A percentile compares a stretch with the other conserved stretches of the same genome.
Evolutionary conservation across 2,113 vertebrate genomes (phyloP).

Genomic region (Pachyramphus minor): DNA sequence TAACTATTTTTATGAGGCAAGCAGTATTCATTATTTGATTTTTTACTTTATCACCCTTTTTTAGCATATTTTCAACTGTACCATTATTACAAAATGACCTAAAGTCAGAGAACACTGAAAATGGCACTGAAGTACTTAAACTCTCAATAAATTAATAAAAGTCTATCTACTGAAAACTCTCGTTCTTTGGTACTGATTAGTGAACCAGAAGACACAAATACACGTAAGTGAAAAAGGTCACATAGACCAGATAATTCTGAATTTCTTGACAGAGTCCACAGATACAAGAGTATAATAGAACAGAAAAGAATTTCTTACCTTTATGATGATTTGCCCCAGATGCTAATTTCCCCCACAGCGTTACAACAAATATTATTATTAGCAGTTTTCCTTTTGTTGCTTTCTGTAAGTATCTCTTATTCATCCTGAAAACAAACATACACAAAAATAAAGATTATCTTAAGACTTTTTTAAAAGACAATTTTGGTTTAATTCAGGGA

Average conservation of each 20-base stretch:
- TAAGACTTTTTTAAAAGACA: background rate
- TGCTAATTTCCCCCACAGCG: slow-evolving; percentile 84
- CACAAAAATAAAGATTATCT: background rate
- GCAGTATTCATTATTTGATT: background rate
- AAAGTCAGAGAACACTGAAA: background rate
- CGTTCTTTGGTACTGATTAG: background rate
- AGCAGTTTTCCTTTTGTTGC: slow-evolving; percentile 89
- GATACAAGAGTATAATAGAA: background rate
- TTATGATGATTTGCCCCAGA: slow-evolving; percentile 84
- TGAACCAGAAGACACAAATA: background rate
- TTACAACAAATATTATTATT: slow-evolving; percentile 88
- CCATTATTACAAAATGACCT: background rate
- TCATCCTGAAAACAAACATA: slow-evolving; percentile 85
- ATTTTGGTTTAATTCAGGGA: background rate
- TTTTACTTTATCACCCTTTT: background rate
- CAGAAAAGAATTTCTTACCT: slow-evolving; percentile 76
- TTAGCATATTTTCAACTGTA: background rate
- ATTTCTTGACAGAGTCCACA: background rate
- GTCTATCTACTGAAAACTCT: background rate
- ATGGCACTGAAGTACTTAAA: background rate
- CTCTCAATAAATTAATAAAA: background rate
- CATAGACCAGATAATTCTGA: background rate
- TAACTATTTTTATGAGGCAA: background rate
- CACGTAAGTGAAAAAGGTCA: rapidly evolving
- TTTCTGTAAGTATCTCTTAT: slow-evolving; percentile 85